phyloP scores from a whole-genome alignment of 2,888 invertebrate species.

The Phortica magna region DNA sequence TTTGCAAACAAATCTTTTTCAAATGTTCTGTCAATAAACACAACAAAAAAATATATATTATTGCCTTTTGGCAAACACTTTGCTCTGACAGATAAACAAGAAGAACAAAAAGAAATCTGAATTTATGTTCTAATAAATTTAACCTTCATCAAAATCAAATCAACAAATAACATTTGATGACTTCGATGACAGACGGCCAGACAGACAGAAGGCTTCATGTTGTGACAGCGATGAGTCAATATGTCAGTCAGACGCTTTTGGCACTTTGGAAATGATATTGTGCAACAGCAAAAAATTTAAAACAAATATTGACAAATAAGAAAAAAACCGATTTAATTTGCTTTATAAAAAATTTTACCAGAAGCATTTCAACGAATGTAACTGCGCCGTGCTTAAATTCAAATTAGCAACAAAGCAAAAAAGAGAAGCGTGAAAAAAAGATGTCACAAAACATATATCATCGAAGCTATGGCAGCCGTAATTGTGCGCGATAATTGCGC shows the following conservation, averaged over 20 bases:
- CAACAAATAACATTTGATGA: constrained; percentile 55
- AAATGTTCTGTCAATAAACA: too few relatives aligned
- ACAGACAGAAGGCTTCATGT: background rate
- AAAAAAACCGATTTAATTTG: background rate
- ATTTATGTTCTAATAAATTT: constrained; percentile 51
- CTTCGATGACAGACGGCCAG: constrained; percentile 61
- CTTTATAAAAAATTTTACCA: background rate
- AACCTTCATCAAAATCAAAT: constrained; percentile 67
- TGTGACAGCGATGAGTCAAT: constrained; percentile 54
- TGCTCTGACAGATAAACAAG: background rate
- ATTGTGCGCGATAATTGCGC: constrained; percentile 19
- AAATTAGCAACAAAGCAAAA: constrained; percentile 63
- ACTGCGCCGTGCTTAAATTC: constrained; percentile 34
- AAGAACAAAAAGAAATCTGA: background rate
- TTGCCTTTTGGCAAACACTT: background rate
- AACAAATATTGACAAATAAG: background rate
- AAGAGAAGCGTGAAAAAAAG: background rate
- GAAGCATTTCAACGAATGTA: background rate
- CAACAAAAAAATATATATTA: background rate
- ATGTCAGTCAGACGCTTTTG: constrained; percentile 46
- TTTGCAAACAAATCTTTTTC: too few relatives aligned
- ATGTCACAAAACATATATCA: background rate
- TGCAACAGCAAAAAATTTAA: constrained; percentile 10
- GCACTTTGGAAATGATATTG: constrained; percentile 47
- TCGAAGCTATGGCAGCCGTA: constrained; percentile 45